phyloP scores from a whole-genome alignment of 2,113 vertebrate genomes.

The Pteruthius melanotis region DNA sequence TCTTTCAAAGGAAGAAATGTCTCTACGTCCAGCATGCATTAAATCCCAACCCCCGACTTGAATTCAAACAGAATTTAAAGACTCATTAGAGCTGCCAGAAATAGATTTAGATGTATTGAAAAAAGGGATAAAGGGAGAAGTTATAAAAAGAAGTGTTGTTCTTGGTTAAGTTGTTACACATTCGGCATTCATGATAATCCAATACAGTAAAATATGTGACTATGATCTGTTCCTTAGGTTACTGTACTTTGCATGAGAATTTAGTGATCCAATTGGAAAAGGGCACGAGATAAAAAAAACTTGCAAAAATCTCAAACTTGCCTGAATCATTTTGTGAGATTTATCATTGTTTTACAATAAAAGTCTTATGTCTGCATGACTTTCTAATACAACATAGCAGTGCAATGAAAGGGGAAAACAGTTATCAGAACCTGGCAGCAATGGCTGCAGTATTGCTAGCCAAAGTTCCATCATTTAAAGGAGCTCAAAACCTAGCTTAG shows the following conservation, averaged over 20 bases:
- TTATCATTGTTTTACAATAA: neutral
- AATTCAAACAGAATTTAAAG: neutral
- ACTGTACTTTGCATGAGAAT: neutral
- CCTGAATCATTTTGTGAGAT: neutral
- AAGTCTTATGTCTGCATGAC: neutral
- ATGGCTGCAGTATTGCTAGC: neutral
- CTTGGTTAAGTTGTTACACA: neutral
- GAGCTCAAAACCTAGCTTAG: neutral
- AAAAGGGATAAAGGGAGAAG: neutral
- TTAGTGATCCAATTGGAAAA: neutral
- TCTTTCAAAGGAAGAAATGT: neutral
- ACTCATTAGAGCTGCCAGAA: neutral
- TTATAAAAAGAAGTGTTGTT: neutral
- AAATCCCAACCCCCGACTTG: neutral
- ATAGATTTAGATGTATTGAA: neutral
- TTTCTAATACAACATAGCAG: neutral
- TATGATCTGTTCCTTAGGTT: neutral
- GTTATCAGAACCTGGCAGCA: neutral
- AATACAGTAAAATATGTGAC: neutral
- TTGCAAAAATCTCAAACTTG: neutral
- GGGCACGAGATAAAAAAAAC: neutral
- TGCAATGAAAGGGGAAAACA: neutral
- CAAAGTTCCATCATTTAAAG: neutral
- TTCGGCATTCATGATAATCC: neutral
- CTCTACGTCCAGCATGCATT: neutral